phyloP scores from a whole-genome alignment of 2,113 vertebrate genomes.

The Plectropomus leopardus region DNA sequence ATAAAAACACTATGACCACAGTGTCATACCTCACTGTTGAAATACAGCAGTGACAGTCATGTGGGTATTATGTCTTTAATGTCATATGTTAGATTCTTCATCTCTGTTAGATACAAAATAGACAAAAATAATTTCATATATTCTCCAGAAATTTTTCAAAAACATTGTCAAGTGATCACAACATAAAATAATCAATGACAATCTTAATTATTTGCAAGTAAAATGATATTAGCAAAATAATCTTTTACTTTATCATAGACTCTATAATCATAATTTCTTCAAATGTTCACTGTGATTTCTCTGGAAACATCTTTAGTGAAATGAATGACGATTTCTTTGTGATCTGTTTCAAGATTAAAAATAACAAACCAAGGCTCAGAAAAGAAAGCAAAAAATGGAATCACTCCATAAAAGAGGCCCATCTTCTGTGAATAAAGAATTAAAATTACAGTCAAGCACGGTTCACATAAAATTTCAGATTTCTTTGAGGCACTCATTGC shows the following conservation, averaged over 20 bases:
- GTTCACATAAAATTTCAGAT: constrained; percentile 41
- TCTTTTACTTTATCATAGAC: constrained; percentile 64
- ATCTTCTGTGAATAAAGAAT: constrained; percentile 32
- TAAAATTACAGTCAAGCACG: constrained; percentile 49
- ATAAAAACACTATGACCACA: constrained; percentile 67
- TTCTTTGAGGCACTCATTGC: constrained; percentile 68
- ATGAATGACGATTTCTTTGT: constrained; percentile 50
- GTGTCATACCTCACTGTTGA: constrained; percentile 51
- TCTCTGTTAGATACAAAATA: constrained; percentile 79
- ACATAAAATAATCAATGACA: constrained; percentile 74
- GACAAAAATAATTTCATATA: constrained; percentile 83
- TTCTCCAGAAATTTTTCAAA: constrained; percentile 72
- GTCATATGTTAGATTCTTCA: constrained; percentile 65
- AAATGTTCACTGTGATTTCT: constrained; percentile 42
- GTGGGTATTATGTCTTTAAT: constrained; percentile 73
- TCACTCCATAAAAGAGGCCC: constrained; percentile 50
- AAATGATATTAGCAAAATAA: constrained; percentile 79
- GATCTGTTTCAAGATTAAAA: constrained; percentile 25
- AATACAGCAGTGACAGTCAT: constrained; percentile 71
- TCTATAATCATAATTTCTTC: constrained; percentile 55
- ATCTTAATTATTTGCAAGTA: constrained; percentile 65
- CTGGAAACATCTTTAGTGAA: constrained; percentile 50
- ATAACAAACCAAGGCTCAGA: background rate
- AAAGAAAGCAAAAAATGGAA: constrained; percentile 37
- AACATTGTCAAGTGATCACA: constrained; percentile 72